Conservation (phyloP, 2,888 invertebrate genomes). For the Orthonevra nobilis region DNA sequence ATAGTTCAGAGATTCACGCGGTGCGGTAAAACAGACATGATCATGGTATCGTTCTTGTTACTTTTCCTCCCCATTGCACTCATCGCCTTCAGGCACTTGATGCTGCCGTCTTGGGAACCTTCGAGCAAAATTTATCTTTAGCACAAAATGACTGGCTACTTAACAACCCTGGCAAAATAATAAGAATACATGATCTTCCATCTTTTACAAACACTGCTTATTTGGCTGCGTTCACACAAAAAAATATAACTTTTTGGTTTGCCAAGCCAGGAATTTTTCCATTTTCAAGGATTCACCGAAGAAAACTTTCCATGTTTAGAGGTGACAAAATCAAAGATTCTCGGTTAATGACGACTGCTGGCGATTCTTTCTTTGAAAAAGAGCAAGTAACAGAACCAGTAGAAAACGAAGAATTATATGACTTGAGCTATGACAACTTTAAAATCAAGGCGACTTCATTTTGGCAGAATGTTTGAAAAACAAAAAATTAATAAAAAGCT, state of each 20-base stretch:
- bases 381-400: constrained; percentile 12
- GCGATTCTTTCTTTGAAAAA: constrained; percentile 26
- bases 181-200: constrained; percentile 46
- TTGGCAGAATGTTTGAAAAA: constrained; percentile 26
- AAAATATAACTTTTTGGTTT: constrained; percentile 41
- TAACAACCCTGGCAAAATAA: constrained; percentile 50
- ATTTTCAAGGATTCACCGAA: constrained; percentile 52
- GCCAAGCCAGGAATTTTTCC: constrained; percentile 44
- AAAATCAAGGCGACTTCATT: constrained; percentile 29
- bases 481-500: constrained; percentile 49
- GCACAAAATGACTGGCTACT: constrained; percentile 40
- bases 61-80: constrained; percentile 22
- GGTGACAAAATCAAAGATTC: constrained; percentile 26
- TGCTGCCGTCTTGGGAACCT: constrained; percentile 23
- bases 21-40: no score
- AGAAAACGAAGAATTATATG: constrained; percentile 6
- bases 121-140: constrained; percentile 37
- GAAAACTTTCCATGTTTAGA: constrained; percentile 48
- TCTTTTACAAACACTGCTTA: constrained; percentile 39
- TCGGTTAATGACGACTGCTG: no score
- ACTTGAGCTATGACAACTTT: constrained; percentile 27
- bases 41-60: no score
- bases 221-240: constrained; percentile 38
- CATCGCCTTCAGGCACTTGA: constrained; percentile 33
- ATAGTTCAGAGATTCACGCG: constrained; percentile 22